A percentile compares a stretch with the other conserved stretches of the same genome.
Evolutionary conservation across 2,113 vertebrate species (phyloP).

Genomic region (Myotis yumanensis): DNA sequence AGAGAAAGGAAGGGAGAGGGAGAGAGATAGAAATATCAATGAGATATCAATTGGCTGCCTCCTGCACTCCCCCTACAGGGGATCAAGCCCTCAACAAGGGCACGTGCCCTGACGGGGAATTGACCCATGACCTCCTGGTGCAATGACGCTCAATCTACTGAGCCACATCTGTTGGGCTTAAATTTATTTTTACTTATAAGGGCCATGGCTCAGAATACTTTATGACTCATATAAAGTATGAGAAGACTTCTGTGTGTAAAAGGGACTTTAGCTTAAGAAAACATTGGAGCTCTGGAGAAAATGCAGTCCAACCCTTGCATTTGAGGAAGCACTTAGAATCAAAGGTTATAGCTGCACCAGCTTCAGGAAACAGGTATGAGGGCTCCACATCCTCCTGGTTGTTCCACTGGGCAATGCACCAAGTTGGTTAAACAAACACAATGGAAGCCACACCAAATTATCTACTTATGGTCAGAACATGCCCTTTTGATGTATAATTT

Average conservation of each 20-base stretch:
- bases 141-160: no score
- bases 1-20: no score
- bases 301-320: neutral
- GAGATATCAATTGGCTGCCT: no score
- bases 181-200: neutral
- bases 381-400: neutral
- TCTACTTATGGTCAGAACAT: conserved; percentile 28
- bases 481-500: conserved; percentile 33
- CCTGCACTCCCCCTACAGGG: no score
- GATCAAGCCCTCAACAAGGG: no score
- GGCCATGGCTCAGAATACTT: neutral
- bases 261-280: conserved; percentile 17
- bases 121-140: no score
- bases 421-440: conserved; percentile 75
- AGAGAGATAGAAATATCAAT: no score
- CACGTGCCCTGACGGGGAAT: no score
- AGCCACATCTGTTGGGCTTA: no score
- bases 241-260: neutral
- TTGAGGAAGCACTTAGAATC: neutral
- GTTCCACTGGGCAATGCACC: conserved; percentile 66
- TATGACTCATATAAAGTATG: neutral
- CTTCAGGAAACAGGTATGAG: neutral
- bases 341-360: neutral
- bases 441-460: conserved; percentile 29
- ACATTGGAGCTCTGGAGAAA: neutral